phyloP scores from a whole-genome alignment of 2,888 invertebrate species.

The Chrysolina haemoptera region DNA sequence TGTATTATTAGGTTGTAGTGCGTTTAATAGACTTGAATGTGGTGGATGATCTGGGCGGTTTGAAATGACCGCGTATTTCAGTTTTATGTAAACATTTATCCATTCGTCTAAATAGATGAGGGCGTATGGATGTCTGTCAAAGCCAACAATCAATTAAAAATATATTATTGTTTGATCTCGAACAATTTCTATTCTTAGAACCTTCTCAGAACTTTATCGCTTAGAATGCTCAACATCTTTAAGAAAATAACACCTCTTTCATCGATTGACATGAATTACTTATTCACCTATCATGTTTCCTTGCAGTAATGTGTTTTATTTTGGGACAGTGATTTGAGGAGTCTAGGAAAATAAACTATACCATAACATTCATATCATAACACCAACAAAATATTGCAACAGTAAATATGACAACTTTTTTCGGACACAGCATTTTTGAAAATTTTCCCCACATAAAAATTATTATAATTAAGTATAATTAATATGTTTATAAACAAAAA shows the following conservation, averaged over 20 bases:
- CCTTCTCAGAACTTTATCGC: slow-evolving; percentile 15
- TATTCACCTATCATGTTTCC: slow-evolving; percentile 1
- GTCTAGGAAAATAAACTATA: too few species aligned
- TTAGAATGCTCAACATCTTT: slow-evolving; percentile 2
- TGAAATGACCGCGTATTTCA: slow-evolving; percentile 50
- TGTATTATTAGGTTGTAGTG: slow-evolving; percentile 65
- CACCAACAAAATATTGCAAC: too few species aligned
- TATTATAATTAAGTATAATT: too few species aligned
- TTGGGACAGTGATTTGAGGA: neutral
- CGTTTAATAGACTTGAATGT: slow-evolving; percentile 63
- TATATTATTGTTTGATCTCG: slow-evolving; percentile 20
- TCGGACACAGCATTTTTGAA: too few species aligned
- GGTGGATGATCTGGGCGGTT: slow-evolving; percentile 54
- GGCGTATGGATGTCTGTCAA: slow-evolving; percentile 24
- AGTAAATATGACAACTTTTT: too few species aligned
- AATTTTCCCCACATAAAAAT: too few species aligned
- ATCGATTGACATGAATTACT: slow-evolving; percentile 3
- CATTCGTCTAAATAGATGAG: slow-evolving; percentile 25
- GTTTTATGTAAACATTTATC: slow-evolving; percentile 38
- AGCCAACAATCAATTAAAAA: slow-evolving; percentile 23
- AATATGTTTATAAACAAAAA: too few species aligned
- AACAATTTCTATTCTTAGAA: slow-evolving; percentile 19
- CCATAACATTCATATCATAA: too few species aligned
- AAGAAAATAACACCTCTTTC: slow-evolving; percentile 4
- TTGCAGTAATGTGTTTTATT: neutral